A percentile compares a stretch with the other conserved stretches of the same genome.
phyloP scores from a whole-genome alignment of 2,888 invertebrate genomes.

The Limenitis camilla region DNA sequence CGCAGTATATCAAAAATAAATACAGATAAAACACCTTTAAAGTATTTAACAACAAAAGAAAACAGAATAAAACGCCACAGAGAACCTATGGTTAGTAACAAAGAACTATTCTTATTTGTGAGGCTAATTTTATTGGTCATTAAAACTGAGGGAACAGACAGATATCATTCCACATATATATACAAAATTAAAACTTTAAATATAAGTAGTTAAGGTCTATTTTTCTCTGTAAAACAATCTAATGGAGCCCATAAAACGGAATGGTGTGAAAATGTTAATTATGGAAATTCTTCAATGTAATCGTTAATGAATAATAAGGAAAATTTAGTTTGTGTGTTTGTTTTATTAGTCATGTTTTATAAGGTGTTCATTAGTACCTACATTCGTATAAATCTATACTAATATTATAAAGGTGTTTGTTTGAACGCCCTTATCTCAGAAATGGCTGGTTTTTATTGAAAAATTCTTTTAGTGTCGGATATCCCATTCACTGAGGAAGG shows the following conservation, averaged over 20 bases:
- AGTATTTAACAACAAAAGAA: constrained; percentile 1
- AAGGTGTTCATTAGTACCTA: no score
- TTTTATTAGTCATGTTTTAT: no score
- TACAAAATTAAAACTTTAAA: constrained; percentile 3
- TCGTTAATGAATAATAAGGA: constrained; percentile 17
- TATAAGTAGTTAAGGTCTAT: background rate
- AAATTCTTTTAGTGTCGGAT: no score
- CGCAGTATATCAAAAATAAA: no score
- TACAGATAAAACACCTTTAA: no score
- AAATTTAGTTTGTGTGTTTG: background rate
- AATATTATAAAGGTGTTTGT: no score
- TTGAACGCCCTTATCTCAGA: no score
- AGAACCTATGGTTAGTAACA: constrained; percentile 12
- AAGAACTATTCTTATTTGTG: constrained; percentile 18
- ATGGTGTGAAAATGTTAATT: constrained; percentile 20
- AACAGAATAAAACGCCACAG: background rate
- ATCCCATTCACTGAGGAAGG: no score
- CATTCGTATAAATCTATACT: no score
- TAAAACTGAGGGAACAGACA: constrained; percentile 15
- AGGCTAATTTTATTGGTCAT: constrained; percentile 25
- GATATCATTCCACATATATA: background rate
- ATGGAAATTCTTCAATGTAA: constrained; percentile 11
- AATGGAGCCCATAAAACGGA: constrained; percentile 3
- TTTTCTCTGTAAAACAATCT: background rate
- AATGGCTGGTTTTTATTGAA: no score